Conservation (phyloP, 2,888 invertebrate species). For the Volucella zonaria region DNA sequence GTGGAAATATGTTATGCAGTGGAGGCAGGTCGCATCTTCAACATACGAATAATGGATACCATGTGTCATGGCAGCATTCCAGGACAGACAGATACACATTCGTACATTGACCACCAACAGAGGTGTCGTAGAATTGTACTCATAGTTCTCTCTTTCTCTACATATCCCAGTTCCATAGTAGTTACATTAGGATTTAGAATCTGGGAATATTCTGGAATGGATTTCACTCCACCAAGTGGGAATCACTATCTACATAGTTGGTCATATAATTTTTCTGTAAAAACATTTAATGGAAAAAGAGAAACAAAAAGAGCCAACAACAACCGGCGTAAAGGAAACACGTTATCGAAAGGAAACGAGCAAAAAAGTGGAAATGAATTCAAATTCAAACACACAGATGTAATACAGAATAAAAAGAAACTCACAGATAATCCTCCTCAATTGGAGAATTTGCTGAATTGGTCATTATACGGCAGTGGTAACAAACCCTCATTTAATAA, state of each 20-base stretch:
- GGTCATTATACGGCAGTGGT: slow-evolving; percentile 30
- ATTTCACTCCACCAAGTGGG: slow-evolving; percentile 7
- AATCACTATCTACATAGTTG: neutral
- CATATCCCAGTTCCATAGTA: neutral
- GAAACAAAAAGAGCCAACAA: neutral
- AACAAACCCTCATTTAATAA: slow-evolving; percentile 49
- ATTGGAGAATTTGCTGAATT: slow-evolving; percentile 63
- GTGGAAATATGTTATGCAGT: slow-evolving; percentile 13
- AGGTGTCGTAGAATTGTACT: neutral
- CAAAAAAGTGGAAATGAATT: neutral
- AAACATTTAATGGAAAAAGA: neutral
- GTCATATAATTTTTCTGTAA: no score
- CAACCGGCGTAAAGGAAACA: neutral
- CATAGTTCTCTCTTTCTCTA: neutral
- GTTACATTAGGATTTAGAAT: slow-evolving; percentile 41
- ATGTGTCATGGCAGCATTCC: slow-evolving; percentile 33
- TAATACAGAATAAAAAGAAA: slow-evolving; percentile 56
- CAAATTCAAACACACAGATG: neutral
- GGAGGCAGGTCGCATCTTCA: slow-evolving; percentile 21
- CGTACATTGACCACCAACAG: neutral
- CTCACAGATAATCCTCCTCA: slow-evolving; percentile 55
- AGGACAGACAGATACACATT: slow-evolving; percentile 21
- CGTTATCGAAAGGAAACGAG: neutral
- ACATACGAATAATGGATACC: slow-evolving; percentile 24
- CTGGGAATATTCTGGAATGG: slow-evolving; percentile 22